Evolutionary conservation across 2,113 vertebrate genomes (phyloP), one percentile per base, ranked within the genome.

Genomic region (Axis porcinus): DNA sequence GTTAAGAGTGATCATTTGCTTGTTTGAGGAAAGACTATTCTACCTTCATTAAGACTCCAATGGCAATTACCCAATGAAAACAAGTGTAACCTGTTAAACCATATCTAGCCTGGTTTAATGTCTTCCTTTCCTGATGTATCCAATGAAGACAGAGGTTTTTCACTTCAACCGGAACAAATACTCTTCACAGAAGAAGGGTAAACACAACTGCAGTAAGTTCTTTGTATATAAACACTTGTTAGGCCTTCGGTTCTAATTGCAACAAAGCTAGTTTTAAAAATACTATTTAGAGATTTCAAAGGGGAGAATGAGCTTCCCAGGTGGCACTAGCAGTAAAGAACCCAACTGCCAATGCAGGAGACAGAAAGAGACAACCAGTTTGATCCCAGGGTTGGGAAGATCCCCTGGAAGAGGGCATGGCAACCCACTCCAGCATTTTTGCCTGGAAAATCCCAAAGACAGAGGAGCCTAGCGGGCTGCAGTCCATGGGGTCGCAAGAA

Each of bases 1-100:
- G n/a, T 78, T 91, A 83, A 93, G 23, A 79, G 8, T 58, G 50
- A 87, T 79, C 54, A 17, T 92, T 92, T 86, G n/a, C 36, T 95
- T 82, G 11, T 93, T 85, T 96, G 30, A 92, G 28, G 45, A 86
- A 86, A 97, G 40, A 54, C 86, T 85, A 82, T 62, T 95, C 43
- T 94, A 62, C 50, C 47, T 97, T 87, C 90, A 28, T 89, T 94
- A 96, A 96, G 82, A 92, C 13, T 86, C 62, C 86, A n/a, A 6
- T 33, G 64, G 33, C 57, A 91, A 96, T 95, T 93, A 91, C 21
- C 84, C 96, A 86, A 86, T 91, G 64, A 94, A 96, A 96, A 97
- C 43, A 94, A 87, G 54, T 96, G 94, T 57, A 5, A n/a, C 67
- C 64, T 25, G 36, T 74, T 74, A 13, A 74, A 25, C 5, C 36